phyloP scores from a whole-genome alignment of 2,797 vertebrate genomes.

The Pseudocheirus occidentalis region DNA sequence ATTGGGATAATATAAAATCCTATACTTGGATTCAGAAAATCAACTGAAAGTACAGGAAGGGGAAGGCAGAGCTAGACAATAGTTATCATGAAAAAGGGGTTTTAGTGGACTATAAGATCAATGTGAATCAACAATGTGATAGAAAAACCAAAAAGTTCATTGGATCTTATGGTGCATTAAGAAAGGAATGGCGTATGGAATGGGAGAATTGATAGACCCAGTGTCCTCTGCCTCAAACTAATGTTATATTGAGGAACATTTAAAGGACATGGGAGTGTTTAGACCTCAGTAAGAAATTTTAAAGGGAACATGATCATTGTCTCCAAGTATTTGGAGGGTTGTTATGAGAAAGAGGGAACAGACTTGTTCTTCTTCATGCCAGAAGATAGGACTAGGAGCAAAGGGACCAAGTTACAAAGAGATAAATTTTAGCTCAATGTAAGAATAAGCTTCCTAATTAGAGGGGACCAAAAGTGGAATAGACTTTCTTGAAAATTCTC shows the following conservation, averaged over 20 bases:
- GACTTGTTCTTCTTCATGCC: neutral
- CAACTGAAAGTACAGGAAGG: neutral
- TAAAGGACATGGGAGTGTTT: neutral
- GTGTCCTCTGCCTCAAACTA: neutral
- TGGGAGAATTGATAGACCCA: neutral
- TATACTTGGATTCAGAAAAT: neutral
- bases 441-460: neutral
- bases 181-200: neutral
- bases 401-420: neutral
- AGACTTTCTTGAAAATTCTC: neutral
- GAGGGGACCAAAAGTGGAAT: neutral
- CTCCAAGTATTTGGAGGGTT: neutral
- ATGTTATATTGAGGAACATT: neutral
- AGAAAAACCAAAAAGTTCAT: neutral
- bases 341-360: neutral
- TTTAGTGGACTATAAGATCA: neutral
- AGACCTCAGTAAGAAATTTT: neutral
- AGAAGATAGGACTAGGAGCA: neutral
- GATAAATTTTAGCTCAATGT: neutral
- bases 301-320: neutral
- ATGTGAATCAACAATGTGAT: neutral
- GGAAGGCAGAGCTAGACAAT: neutral
- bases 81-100: neutral
- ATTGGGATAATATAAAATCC: neutral
- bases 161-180: neutral